Conservation (phyloP, 1,140 invertebrate species). For the Bombus waltoni region DNA sequence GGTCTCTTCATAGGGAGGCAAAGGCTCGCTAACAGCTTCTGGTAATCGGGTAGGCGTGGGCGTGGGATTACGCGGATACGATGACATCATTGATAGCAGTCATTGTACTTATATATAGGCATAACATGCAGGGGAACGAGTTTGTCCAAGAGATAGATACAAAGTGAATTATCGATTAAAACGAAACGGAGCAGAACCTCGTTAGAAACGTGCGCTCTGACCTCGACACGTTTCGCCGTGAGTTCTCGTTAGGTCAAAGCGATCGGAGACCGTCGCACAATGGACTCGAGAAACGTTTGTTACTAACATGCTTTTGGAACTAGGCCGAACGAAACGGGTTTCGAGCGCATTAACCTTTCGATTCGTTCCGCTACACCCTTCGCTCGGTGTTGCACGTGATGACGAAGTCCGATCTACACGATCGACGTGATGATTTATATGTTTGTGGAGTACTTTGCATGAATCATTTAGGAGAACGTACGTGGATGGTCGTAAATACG, state of each 20-base stretch:
- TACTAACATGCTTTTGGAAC: slow-evolving; percentile 23
- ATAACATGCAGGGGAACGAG: neutral
- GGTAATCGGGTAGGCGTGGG: slow-evolving; percentile 28
- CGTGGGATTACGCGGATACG: slow-evolving; percentile 4
- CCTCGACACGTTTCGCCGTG: slow-evolving; percentile 34
- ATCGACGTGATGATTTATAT: neutral
- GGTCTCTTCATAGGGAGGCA: neutral
- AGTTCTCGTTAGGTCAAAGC: slow-evolving; percentile 31
- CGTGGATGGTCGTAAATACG: neutral
- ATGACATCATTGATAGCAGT: slow-evolving; percentile 50
- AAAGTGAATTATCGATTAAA: neutral
- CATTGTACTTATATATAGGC: neutral
- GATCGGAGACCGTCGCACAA: slow-evolving; percentile 30
- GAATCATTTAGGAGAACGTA: neutral
- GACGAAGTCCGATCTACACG: neutral
- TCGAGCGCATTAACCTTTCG: slow-evolving; percentile 40
- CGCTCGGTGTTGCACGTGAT: neutral
- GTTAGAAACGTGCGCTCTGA: slow-evolving; percentile 13
- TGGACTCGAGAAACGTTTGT: slow-evolving; percentile 28
- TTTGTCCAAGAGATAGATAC: neutral
- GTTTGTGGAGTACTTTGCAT: neutral
- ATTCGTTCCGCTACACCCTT: slow-evolving; percentile 35
- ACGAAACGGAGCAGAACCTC: neutral
- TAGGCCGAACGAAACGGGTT: slow-evolving; percentile 52
- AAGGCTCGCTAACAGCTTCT: slow-evolving; percentile 23